Conservation (phyloP, 2,888 invertebrate genomes). For the Xylophagus ater region DNA sequence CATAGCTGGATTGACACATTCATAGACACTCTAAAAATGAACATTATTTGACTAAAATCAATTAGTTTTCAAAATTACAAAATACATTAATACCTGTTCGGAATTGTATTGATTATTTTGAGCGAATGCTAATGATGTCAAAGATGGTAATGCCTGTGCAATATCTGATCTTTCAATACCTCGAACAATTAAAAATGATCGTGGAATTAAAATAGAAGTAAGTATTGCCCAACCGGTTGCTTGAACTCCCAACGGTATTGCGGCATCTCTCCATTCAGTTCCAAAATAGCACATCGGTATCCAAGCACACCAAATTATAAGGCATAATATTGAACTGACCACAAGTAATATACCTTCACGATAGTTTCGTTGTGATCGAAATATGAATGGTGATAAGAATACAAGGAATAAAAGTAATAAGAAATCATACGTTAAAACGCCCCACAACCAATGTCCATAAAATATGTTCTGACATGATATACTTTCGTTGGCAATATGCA, state of each 20-base stretch:
- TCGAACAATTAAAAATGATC: slow-evolving; percentile 56
- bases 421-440: slow-evolving; percentile 49
- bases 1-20: slow-evolving; percentile 47
- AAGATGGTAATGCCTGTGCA: slow-evolving; percentile 44
- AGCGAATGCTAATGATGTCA: slow-evolving; percentile 38
- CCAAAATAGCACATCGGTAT: slow-evolving; percentile 45
- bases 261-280: slow-evolving; percentile 45
- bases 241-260: slow-evolving; percentile 49
- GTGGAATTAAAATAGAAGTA: slow-evolving; percentile 53
- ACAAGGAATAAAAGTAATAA: slow-evolving; percentile 47
- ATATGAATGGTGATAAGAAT: slow-evolving; percentile 48
- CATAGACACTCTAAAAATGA: slow-evolving; percentile 42
- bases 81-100: slow-evolving; percentile 37
- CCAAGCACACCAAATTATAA: slow-evolving; percentile 51
- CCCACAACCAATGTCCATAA: slow-evolving; percentile 41
- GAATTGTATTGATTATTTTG: slow-evolving; percentile 40
- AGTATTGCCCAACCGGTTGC: slow-evolving; percentile 52
- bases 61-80: background rate
- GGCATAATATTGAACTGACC: slow-evolving; percentile 44
- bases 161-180: slow-evolving; percentile 50
- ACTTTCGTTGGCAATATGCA: slow-evolving; percentile 40
- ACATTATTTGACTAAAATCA: background rate
- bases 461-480: slow-evolving; percentile 42
- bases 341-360: slow-evolving; percentile 50
- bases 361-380: slow-evolving; percentile 54